These are phyloP conservation scores for Diabrotica virgifera DNA, from an alignment of 1,140 invertebrate species.

Conservation along the genomic window DNA sequence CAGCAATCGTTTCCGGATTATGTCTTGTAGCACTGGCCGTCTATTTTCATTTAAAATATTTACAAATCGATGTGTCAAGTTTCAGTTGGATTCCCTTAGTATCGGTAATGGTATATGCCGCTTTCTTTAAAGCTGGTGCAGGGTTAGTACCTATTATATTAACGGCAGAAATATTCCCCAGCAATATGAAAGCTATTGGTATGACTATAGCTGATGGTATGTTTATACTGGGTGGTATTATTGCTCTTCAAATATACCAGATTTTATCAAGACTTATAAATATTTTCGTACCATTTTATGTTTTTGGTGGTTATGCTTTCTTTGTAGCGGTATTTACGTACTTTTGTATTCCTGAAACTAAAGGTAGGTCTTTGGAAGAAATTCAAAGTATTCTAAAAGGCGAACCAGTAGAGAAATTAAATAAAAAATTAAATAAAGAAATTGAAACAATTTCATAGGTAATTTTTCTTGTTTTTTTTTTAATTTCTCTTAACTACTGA, in stretches of 20 bases:
- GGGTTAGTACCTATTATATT: constrained; percentile 67
- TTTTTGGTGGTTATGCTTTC: constrained; percentile 61
- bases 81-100: constrained; percentile 37
- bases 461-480: no score
- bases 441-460: no score
- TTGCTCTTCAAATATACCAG: constrained; percentile 66
- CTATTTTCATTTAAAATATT: constrained; percentile 39
- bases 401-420: constrained; percentile 3
- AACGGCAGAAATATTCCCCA: constrained; percentile 59
- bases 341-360: constrained; percentile 71
- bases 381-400: constrained; percentile 54
- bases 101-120: constrained; percentile 36
- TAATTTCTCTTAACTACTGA: no score
- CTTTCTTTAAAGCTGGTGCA: constrained; percentile 35
- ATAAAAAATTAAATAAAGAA: no score
- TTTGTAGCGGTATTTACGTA: constrained; percentile 60
- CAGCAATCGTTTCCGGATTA: constrained; percentile 31
- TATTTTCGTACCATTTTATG: constrained; percentile 59
- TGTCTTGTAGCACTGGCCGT: constrained; percentile 33
- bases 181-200: constrained; percentile 54
- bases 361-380: constrained; percentile 71
- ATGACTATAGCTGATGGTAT: constrained; percentile 42
- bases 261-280: constrained; percentile 53
- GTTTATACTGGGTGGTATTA: constrained; percentile 53
- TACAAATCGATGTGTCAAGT: constrained; percentile 18